phyloP scores from a whole-genome alignment of 1,140 invertebrate species.

The Frieseomelitta varia region DNA sequence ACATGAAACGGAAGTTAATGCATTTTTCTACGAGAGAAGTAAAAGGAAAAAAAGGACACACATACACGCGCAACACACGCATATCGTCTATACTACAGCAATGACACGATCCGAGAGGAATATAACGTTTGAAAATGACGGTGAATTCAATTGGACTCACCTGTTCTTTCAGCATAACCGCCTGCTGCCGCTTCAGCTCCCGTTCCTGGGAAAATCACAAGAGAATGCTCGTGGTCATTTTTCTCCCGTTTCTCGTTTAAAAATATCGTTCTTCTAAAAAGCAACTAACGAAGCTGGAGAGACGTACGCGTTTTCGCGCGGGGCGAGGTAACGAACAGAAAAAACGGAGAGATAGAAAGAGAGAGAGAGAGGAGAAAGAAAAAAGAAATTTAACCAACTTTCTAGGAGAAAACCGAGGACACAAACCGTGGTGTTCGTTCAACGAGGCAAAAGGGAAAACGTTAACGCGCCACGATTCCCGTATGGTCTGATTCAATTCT shows the following conservation, averaged over 20 bases:
- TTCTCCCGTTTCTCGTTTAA: neutral
- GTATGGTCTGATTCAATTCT: neutral
- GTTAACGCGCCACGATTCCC: neutral
- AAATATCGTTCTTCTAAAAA: neutral
- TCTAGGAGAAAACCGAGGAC: neutral
- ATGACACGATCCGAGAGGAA: slow-evolving; percentile 53
- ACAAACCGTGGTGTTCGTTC: neutral
- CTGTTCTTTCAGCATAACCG: slow-evolving; percentile 93
- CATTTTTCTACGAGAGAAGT: slow-evolving; percentile 54
- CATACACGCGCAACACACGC: slow-evolving; percentile 37
- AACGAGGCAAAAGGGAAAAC: neutral
- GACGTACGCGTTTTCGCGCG: neutral
- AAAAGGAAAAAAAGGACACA: slow-evolving; percentile 8
- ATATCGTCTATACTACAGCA: slow-evolving; percentile 56
- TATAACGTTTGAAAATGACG: slow-evolving; percentile 16
- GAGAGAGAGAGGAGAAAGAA: neutral
- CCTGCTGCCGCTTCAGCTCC: slow-evolving; percentile 93
- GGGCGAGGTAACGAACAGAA: neutral
- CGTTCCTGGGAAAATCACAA: slow-evolving; percentile 87
- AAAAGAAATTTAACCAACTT: neutral
- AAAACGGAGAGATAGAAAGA: neutral
- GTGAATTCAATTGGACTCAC: slow-evolving; percentile 82
- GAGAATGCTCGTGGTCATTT: slow-evolving; percentile 29
- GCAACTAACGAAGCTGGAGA: neutral
- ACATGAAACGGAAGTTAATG: slow-evolving; percentile 37